Conservation (phyloP, 2,113 vertebrate genomes). For the Corythornis madagascariensis region DNA sequence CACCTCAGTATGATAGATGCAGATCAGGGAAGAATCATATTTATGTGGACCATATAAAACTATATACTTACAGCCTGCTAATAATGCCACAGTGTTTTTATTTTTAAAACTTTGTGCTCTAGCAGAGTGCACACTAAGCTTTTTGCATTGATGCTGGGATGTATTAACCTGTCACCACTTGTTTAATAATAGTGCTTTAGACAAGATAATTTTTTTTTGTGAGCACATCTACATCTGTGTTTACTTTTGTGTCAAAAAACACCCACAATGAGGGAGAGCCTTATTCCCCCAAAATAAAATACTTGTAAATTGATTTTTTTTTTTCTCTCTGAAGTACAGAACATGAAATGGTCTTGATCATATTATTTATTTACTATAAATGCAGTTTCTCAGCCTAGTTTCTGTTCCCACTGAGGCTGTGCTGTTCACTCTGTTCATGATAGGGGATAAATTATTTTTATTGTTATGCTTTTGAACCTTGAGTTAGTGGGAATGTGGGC, state of each 20-base stretch:
- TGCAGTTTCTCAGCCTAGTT: neutral
- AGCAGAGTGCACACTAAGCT: neutral
- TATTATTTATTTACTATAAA: neutral
- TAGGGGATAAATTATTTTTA: neutral
- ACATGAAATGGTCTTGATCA: neutral
- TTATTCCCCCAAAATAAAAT: neutral
- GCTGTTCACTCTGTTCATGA: neutral
- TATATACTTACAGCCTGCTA: neutral
- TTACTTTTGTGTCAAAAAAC: neutral
- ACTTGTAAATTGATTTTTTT: neutral
- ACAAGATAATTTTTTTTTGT: neutral
- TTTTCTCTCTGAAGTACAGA: neutral
- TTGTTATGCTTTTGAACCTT: neutral
- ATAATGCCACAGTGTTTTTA: neutral
- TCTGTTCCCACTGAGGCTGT: neutral
- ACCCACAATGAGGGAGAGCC: neutral
- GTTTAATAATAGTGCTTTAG: neutral
- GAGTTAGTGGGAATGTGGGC: neutral
- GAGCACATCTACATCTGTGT: neutral
- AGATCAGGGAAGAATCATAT: neutral
- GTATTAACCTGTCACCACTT: neutral
- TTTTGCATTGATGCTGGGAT: neutral
- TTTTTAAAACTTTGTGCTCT: neutral
- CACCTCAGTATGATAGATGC: neutral
- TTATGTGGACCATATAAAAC: neutral